A percentile compares a stretch with the other conserved stretches of the same genome.
Evolutionary conservation across 2,113 vertebrate genomes (phyloP).

Genomic region (Poecilia latipinna): DNA sequence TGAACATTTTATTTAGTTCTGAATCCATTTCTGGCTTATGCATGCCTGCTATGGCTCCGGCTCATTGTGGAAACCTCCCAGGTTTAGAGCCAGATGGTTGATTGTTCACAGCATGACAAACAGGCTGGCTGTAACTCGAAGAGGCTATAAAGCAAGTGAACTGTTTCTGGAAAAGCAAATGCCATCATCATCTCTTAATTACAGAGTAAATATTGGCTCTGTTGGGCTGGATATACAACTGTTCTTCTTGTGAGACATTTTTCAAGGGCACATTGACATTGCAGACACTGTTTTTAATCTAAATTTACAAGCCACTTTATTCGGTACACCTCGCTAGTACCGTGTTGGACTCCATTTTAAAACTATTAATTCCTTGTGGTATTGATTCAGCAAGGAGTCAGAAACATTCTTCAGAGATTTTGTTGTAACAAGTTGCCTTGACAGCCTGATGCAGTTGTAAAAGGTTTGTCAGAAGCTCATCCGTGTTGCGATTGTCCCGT

Average conservation of each 20-base stretch:
- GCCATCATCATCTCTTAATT: constrained; percentile 29
- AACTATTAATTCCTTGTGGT: background rate
- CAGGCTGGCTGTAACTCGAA: constrained; percentile 16
- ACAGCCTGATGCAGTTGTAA: too few relatives aligned
- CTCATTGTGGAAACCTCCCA: constrained; percentile 28
- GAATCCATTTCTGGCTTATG: constrained; percentile 13
- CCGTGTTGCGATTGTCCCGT: too few relatives aligned
- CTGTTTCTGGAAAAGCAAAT: constrained; percentile 26
- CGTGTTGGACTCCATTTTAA: background rate
- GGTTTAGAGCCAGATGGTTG: constrained; percentile 32
- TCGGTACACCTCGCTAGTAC: background rate
- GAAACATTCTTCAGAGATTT: too few relatives aligned
- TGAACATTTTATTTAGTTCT: background rate
- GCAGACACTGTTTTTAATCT: background rate
- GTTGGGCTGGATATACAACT: constrained; percentile 13
- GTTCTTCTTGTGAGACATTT: constrained; percentile 7
- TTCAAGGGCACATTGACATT: background rate
- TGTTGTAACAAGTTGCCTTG: too few relatives aligned
- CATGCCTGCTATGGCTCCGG: background rate
- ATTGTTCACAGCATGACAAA: constrained; percentile 33
- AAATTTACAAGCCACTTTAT: background rate
- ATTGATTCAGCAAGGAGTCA: too few relatives aligned
- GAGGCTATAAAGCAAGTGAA: constrained; percentile 25
- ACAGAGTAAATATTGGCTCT: constrained; percentile 49
- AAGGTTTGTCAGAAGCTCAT: too few relatives aligned